Evolutionary conservation across 1,140 invertebrate genomes (phyloP), one percentile per base, ranked within the genome.

Genomic region (Meteorus sp.): DNA sequence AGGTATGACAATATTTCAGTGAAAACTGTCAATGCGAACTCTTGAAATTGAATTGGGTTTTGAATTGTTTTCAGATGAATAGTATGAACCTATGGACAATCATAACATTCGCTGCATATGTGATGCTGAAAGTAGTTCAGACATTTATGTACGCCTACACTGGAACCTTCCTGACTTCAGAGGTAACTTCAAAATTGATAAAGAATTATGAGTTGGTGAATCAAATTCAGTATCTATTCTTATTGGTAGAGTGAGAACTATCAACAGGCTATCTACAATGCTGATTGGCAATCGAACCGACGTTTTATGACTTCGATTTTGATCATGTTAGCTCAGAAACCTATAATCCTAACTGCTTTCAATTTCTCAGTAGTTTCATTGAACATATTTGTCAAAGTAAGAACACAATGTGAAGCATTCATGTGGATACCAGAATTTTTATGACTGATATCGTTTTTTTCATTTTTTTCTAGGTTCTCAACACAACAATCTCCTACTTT

Each of bases 381-480:
- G 31, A 53, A 63, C 15, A 48, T 63, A 29, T 70, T 70, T 51
- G 19, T 55, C 2, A 55, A 50, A 45, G 68, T 69, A 62, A 59
- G 23, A 31, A n/a, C n/a, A 39, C 13, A n/a, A n/a, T n/a, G n/a
- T n/a, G 27, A 57, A 37, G 3, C 43, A 43, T 8, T 15, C 9
- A 19, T 27, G 25, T 13, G 17, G 7, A 29, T 45, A n/a, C n/a
- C n/a, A n/a, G n/a, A 25, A 25, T 25, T 20, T 9, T 13, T 15
- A 33, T 31, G 7, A 15, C 9, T 22, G 9, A 27, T 20, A 4
- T 44, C 15, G 41, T 8, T 1, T 8, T 9, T 41, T n/a, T 15
- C 6, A 8, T 27, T 47, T 22, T 45, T 9, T 47, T 48, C 0
- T 29, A 60, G 59, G n/a, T 60, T 31, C 25, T 55, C 8, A 55